These are phyloP conservation scores for Caenorhabditis briggsae DNA, from an alignment of 1,140 invertebrate genomes.

Conservation along the genomic window DNA sequence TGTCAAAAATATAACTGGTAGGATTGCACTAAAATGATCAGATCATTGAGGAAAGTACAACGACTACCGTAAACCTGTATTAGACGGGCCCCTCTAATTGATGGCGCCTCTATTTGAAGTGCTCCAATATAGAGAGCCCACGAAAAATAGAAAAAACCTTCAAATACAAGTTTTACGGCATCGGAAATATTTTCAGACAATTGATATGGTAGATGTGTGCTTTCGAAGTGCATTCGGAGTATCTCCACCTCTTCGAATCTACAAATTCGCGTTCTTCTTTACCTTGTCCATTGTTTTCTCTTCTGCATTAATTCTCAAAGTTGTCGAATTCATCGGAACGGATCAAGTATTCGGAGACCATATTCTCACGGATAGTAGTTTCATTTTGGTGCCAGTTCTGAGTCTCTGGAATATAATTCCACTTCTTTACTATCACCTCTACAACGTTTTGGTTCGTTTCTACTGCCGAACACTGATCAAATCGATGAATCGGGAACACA, in stretches of 20 bases:
- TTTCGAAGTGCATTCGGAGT: slow-evolving; percentile 68
- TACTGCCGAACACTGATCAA: slow-evolving; percentile 69
- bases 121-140: too few relatives aligned
- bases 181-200: slow-evolving; percentile 23
- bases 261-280: slow-evolving; percentile 67
- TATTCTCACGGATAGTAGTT: slow-evolving; percentile 65
- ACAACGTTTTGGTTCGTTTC: slow-evolving; percentile 73
- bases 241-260: slow-evolving; percentile 66
- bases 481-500: slow-evolving; percentile 70
- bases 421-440: slow-evolving; percentile 71
- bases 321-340: slow-evolving; percentile 64
- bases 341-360: slow-evolving; percentile 54
- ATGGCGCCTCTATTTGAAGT: too few relatives aligned
- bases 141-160: too few relatives aligned
- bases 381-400: slow-evolving; percentile 71
- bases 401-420: slow-evolving; percentile 73
- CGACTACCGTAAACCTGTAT: too few relatives aligned
- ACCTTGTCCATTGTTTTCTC: slow-evolving; percentile 59
- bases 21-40: background rate
- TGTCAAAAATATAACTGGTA: slow-evolving; percentile 34
- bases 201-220: slow-evolving; percentile 61
- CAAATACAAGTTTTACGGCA: too few relatives aligned
- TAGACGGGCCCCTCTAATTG: too few relatives aligned
- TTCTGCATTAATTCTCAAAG: slow-evolving; percentile 65
- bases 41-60: slow-evolving; percentile 30